Evolutionary conservation across 2,797 vertebrate species (phyloP).

Genomic region (Microchirus variegatus): DNA sequence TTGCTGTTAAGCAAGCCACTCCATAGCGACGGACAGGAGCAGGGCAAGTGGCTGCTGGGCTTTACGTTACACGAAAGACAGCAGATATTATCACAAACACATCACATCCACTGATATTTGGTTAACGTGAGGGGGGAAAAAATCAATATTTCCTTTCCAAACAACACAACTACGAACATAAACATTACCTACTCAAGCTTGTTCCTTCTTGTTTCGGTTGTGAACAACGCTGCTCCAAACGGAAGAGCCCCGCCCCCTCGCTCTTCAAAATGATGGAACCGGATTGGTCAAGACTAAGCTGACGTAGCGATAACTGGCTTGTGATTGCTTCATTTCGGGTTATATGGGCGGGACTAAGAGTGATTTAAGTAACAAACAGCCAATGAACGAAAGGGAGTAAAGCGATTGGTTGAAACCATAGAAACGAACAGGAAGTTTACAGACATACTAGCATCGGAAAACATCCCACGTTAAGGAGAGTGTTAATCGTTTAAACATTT

Average conservation of each 20-base stretch:
- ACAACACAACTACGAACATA: not conserved
- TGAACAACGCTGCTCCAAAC: conserved; percentile 30
- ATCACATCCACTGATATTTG: not conserved
- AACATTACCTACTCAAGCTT: conserved; percentile 31
- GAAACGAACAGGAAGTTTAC: conserved; percentile 69
- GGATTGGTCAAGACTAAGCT: conserved; percentile 47
- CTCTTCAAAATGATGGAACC: not conserved
- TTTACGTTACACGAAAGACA: conserved; percentile 1
- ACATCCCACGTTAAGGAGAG: no score
- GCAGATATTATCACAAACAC: not conserved
- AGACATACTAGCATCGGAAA: accelerated
- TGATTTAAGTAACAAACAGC: conserved; percentile 30
- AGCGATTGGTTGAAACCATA: conserved; percentile 66
- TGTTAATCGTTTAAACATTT: not conserved
- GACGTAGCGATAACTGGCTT: not conserved
- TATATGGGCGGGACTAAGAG: conserved; percentile 31
- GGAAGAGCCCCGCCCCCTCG: conserved; percentile 3
- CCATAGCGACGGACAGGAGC: conserved; percentile 44
- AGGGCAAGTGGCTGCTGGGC: conserved; percentile 16
- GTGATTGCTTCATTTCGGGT: conserved; percentile 17
- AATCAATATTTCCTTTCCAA: accelerated
- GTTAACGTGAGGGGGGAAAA: not conserved
- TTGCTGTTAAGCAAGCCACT: conserved; percentile 22
- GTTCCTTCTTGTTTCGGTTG: conserved; percentile 10
- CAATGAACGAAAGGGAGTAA: conserved; percentile 41